A percentile compares a stretch with the other conserved stretches of the same genome.
Conservation (phyloP, 2,113 vertebrate species). For the Tapirus terrestris region DNA sequence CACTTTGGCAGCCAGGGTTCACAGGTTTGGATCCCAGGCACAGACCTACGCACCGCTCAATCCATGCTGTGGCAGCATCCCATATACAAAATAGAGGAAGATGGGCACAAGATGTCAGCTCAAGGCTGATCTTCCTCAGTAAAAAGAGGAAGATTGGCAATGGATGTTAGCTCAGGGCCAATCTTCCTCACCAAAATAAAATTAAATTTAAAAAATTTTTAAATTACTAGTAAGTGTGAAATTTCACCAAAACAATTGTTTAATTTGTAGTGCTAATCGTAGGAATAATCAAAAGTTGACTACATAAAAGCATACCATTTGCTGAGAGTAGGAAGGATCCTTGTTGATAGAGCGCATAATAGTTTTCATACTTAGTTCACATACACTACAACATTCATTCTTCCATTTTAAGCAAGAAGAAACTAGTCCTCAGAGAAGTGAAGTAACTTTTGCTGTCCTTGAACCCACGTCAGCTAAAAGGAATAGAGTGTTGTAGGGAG, state of each 20-base stretch:
- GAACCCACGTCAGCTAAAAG: not conserved
- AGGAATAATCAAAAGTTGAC: not conserved
- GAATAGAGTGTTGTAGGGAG: not conserved
- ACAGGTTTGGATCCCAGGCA: no score
- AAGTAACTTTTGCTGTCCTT: not conserved
- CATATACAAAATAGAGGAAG: no score
- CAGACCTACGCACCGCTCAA: no score
- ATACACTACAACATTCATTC: not conserved
- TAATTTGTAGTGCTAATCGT: not conserved
- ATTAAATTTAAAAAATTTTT: no score
- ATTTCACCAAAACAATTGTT: not conserved
- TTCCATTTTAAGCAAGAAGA: not conserved
- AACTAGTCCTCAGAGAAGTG: not conserved
- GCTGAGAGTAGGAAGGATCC: not conserved
- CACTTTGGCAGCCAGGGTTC: no score
- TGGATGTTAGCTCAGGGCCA: no score
- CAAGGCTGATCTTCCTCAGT: no score
- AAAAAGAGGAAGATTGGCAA: no score
- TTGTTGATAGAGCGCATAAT: not conserved
- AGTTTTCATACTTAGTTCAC: not conserved
- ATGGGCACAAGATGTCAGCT: no score
- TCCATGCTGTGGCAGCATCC: no score
- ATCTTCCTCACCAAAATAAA: no score
- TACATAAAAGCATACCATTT: not conserved
- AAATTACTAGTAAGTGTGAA: not conserved